These are phyloP conservation scores for Mnemiopsis leidyi DNA, from an alignment of 37 sponge, comb jelly and placozoan species.

Conservation along the genomic window DNA sequence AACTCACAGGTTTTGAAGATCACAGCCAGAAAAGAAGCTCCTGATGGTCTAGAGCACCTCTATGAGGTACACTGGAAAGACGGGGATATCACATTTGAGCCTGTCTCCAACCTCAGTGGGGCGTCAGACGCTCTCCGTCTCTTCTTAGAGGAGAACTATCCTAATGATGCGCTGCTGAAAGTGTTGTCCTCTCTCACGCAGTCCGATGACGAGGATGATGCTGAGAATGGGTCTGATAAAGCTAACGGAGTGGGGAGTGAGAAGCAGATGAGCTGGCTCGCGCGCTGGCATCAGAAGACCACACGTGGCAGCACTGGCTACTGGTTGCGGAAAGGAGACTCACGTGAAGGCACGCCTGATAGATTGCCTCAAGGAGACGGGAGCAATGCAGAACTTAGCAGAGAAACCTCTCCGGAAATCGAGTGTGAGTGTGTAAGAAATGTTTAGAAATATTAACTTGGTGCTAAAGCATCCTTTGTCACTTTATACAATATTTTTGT, in stretches of 20 bases:
- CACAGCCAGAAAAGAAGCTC: conserved; percentile 25
- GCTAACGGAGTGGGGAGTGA: neutral
- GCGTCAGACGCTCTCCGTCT: conserved; percentile 43
- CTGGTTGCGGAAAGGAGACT: conserved; percentile 50
- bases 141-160: neutral
- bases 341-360: neutral
- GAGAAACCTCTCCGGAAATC: neutral
- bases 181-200: neutral
- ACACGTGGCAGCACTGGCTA: conserved; percentile 46
- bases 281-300: conserved; percentile 51
- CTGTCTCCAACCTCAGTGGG: conserved; percentile 26
- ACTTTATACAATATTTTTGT: too few relatives aligned
- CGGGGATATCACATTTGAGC: conserved; percentile 25
- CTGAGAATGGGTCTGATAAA: neutral
- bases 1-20: conserved; percentile 39
- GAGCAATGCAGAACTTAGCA: neutral
- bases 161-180: conserved; percentile 13
- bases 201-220: conserved; percentile 8
- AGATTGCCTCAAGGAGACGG: neutral
- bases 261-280: conserved; percentile 16
- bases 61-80: conserved; percentile 63
- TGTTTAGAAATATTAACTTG: too few relatives aligned
- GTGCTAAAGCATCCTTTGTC: too few relatives aligned
- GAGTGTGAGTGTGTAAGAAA: too few relatives aligned
- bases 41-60: conserved; percentile 28